Evolutionary conservation across 2,888 invertebrate species (phyloP).

Genomic region (Coelinius sp.): DNA sequence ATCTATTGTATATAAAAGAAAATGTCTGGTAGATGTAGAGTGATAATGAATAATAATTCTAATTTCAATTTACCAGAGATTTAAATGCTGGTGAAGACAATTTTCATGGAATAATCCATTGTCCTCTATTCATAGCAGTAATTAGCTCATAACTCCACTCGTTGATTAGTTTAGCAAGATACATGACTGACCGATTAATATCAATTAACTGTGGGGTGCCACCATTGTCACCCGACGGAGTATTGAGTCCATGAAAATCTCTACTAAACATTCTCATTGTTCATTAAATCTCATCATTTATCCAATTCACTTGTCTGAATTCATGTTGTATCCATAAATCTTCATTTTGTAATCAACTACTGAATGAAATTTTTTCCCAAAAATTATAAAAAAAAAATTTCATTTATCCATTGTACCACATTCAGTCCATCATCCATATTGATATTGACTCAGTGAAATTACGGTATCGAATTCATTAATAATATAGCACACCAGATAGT

Average conservation of each 20-base stretch:
- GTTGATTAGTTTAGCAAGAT: constrained; percentile 52
- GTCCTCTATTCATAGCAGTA: constrained; percentile 40
- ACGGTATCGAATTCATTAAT: background rate
- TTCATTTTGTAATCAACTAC: no score
- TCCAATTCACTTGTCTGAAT: background rate
- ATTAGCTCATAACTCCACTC: constrained; percentile 51
- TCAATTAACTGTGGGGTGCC: constrained; percentile 48
- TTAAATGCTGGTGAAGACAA: background rate
- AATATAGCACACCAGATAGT: background rate
- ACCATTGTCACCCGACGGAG: background rate
- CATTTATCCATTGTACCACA: background rate
- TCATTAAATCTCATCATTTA: background rate
- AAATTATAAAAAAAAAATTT: no score
- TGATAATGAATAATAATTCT: background rate
- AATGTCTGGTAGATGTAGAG: background rate
- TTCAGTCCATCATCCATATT: background rate
- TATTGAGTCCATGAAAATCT: background rate
- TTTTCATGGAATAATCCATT: background rate
- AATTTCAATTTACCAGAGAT: background rate
- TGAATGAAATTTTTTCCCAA: no score
- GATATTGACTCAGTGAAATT: background rate
- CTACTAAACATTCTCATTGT: background rate
- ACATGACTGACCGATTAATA: constrained; percentile 54
- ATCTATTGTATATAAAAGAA: background rate
- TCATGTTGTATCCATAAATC: no score